Conservation (phyloP, 2,888 invertebrate species). For the Malthinus flaveolus region DNA sequence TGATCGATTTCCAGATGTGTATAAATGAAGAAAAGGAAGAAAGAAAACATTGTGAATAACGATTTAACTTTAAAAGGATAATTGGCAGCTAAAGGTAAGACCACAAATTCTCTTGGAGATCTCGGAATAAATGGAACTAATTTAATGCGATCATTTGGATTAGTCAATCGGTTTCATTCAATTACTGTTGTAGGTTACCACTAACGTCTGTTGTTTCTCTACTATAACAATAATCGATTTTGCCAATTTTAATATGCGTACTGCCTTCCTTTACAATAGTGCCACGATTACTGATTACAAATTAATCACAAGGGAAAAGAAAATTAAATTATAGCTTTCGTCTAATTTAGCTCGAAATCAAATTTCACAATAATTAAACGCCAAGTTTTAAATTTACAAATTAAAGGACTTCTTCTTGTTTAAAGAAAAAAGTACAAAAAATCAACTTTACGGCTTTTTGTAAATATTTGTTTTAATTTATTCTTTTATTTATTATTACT, state of each 20-base stretch:
- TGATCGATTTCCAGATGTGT: neutral
- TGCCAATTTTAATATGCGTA: conserved; percentile 10
- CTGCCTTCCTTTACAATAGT: neutral
- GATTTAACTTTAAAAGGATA: conserved; percentile 21
- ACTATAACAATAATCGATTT: conserved; percentile 11
- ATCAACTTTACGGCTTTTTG: no score
- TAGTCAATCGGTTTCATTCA: conserved; percentile 24
- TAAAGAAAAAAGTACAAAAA: no score
- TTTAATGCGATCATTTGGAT: conserved; percentile 24
- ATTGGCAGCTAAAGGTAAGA: conserved; percentile 19
- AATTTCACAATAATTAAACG: no score
- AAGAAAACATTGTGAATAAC: conserved; percentile 6
- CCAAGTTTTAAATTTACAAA: no score
- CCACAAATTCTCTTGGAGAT: conserved; percentile 19
- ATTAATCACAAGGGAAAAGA: conserved; percentile 10
- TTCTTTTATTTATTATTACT: no score
- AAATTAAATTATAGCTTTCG: no score
- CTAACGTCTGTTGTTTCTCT: conserved; percentile 12
- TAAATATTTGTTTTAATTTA: no score
- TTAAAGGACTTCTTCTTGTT: no score
- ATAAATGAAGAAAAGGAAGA: neutral
- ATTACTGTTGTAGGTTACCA: conserved; percentile 14
- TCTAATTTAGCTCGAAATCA: no score
- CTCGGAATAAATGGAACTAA: conserved; percentile 22
- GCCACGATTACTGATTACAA: neutral